phyloP scores from a whole-genome alignment of 2,113 vertebrate genomes.

The Anarrhichthys ocellatus region DNA sequence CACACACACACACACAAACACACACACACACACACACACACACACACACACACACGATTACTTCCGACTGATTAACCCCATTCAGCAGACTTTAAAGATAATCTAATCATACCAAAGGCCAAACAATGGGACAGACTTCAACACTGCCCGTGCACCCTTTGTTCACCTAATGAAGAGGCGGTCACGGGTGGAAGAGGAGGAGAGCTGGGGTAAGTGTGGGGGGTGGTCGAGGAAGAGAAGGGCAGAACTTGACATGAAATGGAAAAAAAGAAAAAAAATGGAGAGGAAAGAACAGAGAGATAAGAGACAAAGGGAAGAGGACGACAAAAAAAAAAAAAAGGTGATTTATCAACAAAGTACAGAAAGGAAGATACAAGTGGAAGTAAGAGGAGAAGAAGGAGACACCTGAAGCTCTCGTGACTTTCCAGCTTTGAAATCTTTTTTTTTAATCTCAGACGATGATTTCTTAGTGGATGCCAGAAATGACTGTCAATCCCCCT shows the following conservation, averaged over 20 bases:
- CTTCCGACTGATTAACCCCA: constrained; percentile 83
- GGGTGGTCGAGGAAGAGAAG: background rate
- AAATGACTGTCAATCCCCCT: background rate
- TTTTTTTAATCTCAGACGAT: background rate
- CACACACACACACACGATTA: constrained; percentile 76
- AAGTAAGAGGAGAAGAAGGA: background rate
- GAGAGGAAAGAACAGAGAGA: constrained; percentile 48
- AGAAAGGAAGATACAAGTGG: background rate
- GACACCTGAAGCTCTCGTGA: background rate
- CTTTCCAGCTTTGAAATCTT: constrained; percentile 14
- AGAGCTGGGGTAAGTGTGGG: constrained; percentile 1
- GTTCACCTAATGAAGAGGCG: constrained; percentile 78
- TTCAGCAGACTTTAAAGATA: constrained; percentile 82
- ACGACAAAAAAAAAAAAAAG: constrained; percentile 49
- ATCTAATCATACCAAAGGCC: constrained; percentile 84
- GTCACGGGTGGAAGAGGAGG: constrained; percentile 49
- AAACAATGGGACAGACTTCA: constrained; percentile 78
- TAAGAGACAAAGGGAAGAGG: constrained; percentile 48
- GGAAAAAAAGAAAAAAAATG: background rate
- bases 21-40: constrained; percentile 58
- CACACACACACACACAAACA: constrained; percentile 58
- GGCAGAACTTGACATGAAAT: constrained; percentile 35
- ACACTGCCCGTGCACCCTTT: constrained; percentile 71
- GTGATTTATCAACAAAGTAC: constrained; percentile 65
- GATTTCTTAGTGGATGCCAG: background rate